Evolutionary conservation across 1,140 invertebrate genomes (phyloP).

Genomic region (Caligus rogercresseyi): DNA sequence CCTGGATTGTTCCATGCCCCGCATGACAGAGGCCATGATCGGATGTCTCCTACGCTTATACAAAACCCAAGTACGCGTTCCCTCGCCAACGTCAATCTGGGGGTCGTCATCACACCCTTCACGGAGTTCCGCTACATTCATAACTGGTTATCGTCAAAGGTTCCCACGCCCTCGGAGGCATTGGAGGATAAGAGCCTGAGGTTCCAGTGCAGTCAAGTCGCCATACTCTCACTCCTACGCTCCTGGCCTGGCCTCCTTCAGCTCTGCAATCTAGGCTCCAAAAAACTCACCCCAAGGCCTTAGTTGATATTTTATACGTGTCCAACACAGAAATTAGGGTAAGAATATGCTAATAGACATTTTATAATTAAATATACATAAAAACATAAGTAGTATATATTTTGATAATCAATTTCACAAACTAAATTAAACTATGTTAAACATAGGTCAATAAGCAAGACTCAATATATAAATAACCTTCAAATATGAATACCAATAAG

Average conservation of each 20-base stretch:
- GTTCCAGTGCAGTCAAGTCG: constrained; percentile 61
- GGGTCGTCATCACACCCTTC: constrained; percentile 69
- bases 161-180: constrained; percentile 19
- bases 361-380: no score
- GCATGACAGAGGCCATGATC: constrained; percentile 54
- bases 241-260: constrained; percentile 75
- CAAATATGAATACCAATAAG: no score
- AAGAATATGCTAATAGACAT: constrained; percentile 27
- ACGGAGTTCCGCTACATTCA: constrained; percentile 66
- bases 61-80: constrained; percentile 64
- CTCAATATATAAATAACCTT: no score
- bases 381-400: no score
- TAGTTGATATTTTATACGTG: constrained; percentile 68
- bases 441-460: no score
- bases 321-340: constrained; percentile 71
- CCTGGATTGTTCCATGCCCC: constrained; percentile 51
- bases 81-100: constrained; percentile 51
- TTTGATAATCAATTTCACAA: no score
- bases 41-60: constrained; percentile 66
- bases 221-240: constrained; percentile 59
- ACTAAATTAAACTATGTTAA: no score
- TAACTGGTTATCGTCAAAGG: constrained; percentile 24
- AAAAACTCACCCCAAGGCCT: constrained; percentile 50
- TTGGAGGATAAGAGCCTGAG: constrained; percentile 57
- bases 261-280: constrained; percentile 49